These are phyloP conservation scores for Strigamia maritima DNA, from an alignment of 2,888 invertebrate genomes.

Conservation along the genomic window DNA sequence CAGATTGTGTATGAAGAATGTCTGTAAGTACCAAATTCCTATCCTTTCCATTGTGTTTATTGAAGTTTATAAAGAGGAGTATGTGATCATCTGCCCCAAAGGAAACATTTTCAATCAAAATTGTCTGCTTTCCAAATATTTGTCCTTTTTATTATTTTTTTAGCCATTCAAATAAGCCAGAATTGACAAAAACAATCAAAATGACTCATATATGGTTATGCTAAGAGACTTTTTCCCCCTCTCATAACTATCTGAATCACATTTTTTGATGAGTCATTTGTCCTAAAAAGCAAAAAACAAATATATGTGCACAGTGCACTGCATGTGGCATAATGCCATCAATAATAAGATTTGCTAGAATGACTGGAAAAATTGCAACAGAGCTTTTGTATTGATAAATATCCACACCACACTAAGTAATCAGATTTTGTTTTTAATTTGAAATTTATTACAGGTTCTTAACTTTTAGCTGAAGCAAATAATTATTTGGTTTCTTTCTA, in stretches of 20 bases:
- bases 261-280: not conserved
- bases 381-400: not conserved
- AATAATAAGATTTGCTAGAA: no score
- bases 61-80: no score
- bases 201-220: not conserved
- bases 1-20: slow-evolving; percentile 90
- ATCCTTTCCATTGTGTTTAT: not conserved
- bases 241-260: not conserved
- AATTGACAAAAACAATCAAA: not conserved
- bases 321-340: not conserved
- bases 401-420: no score
- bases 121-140: no score
- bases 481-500: slow-evolving; percentile 40
- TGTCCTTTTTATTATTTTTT: no score
- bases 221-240: not conserved
- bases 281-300: not conserved
- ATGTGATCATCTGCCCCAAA: no score
- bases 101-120: no score
- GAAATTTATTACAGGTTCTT: no score
- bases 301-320: no score
- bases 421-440: no score
- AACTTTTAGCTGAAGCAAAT: not conserved
- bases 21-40: slow-evolving; percentile 66
- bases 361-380: no score
- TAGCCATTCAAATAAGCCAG: no score